Evolutionary conservation across 2,888 invertebrate genomes (phyloP), one percentile per base, ranked within the genome.

Genomic region (Platycnemis pennipes): DNA sequence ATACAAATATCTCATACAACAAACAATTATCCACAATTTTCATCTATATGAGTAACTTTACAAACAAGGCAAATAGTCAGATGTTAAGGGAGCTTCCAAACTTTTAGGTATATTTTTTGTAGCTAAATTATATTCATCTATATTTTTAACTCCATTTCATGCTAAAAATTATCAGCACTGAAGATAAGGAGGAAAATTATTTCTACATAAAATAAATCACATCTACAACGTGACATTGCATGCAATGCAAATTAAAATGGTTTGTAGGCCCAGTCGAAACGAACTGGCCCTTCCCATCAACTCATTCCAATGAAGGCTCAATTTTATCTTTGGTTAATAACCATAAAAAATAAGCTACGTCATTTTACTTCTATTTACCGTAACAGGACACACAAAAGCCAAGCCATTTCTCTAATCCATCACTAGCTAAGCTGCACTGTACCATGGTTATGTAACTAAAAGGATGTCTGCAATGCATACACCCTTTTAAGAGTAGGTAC

Each of bases 231-330:
- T 44, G 26, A 69, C 63, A 53, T 44, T 44, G 26, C 91, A 63
- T 91, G 91, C 91, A 63, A 44, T 56, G 91, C 63, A 69, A 69
- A 91, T 91, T 63, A 91, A 87, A 69, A 22, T 26, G 69, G n/a
- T 63, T 69, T 45, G 26, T 37, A 3, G n/a, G 63, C 44, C 26
- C 44, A 89, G 37, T 63, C 26, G 44, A 1, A 42, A 89, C n/a
- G 63, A 56, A 22, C 44, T 53, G 63, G 63, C 91, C 44, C 2
- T 56, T 89, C 89, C 16, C 56, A 63, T 42, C 13, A 16, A 77
- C 2, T 31, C 37, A 77, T 77, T 77, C 77, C 77, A 77, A 16
- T 77, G 16, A 11, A 37, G 77, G 37, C n/a, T n/a, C n/a, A n/a
- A n/a, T n/a, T n/a, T n/a, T n/a, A n/a, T n/a, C n/a, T n/a, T n/a